Evolutionary conservation across 2,113 vertebrate genomes (phyloP).

Genomic region (Pampusana beccarii): DNA sequence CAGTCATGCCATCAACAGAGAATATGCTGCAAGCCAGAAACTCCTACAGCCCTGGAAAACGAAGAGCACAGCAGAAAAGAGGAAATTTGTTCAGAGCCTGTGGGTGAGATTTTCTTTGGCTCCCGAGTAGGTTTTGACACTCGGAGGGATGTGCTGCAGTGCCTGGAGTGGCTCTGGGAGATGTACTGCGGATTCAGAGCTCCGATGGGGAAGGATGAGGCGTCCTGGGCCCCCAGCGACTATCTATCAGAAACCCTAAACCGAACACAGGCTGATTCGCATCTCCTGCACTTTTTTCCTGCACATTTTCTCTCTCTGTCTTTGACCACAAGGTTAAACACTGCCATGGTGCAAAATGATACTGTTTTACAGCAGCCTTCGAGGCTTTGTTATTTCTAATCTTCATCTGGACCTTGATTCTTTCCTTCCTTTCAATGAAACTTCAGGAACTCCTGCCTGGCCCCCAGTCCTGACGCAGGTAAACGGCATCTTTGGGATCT

Average conservation of each 20-base stretch:
- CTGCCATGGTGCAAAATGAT: fast-evolving
- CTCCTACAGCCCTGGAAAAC: neutral
- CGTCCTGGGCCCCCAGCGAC: neutral
- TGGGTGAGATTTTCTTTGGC: slow-evolving; percentile 19
- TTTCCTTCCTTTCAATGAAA: neutral
- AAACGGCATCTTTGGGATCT: neutral
- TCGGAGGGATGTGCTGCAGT: neutral
- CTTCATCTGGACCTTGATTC: neutral
- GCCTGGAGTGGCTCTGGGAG: neutral
- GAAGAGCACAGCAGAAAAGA: neutral
- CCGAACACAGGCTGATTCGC: neutral
- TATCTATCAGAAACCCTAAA: neutral
- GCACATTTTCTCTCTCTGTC: neutral
- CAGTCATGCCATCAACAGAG: neutral
- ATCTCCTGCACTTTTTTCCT: neutral
- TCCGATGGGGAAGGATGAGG: neutral
- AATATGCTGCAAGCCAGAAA: neutral
- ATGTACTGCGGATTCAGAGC: neutral
- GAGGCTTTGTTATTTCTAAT: neutral
- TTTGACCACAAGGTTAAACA: neutral
- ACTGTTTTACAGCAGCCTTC: neutral
- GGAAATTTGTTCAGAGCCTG: neutral
- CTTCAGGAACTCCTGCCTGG: neutral
- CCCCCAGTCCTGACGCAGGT: neutral
- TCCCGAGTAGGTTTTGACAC: slow-evolving; percentile 20